These are phyloP conservation scores for Meiosimyza decipiens DNA, from an alignment of 2,888 invertebrate species.

Conservation along the genomic window DNA sequence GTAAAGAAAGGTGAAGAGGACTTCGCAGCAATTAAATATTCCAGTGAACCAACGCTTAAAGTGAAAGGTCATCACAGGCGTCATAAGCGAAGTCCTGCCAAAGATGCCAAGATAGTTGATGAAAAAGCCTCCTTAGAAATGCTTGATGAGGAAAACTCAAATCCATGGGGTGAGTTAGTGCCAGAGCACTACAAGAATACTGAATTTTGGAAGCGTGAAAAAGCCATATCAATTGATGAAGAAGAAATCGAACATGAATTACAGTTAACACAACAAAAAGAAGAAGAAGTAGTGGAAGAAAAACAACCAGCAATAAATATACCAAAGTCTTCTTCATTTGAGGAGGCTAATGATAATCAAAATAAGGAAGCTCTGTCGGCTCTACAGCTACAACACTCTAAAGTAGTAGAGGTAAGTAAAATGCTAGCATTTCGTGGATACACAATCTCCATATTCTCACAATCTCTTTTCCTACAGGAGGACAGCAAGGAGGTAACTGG, in stretches of 20 bases:
- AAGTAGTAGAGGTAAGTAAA: constrained; percentile 54
- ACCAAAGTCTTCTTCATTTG: constrained; percentile 63
- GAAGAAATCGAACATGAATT: constrained; percentile 56
- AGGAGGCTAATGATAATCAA: constrained; percentile 63
- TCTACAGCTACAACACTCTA: constrained; percentile 54
- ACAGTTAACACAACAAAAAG: constrained; percentile 43
- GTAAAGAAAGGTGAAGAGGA: constrained; percentile 52
- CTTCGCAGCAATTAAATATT: constrained; percentile 62
- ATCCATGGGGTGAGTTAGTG: constrained; percentile 65
- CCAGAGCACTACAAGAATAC: constrained; percentile 63
- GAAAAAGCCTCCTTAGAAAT: constrained; percentile 56
- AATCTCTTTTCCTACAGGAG: constrained; percentile 36
- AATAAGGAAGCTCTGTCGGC: constrained; percentile 58
- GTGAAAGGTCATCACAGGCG: constrained; percentile 58
- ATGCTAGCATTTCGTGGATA: background rate
- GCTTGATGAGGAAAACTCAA: constrained; percentile 60
- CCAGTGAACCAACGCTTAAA: constrained; percentile 59
- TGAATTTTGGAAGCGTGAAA: constrained; percentile 64
- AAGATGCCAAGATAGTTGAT: constrained; percentile 50
- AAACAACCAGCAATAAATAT: constrained; percentile 49
- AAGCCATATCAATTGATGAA: constrained; percentile 63
- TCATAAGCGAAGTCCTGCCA: constrained; percentile 63
- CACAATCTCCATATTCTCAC: no score
- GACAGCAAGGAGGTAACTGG: constrained; percentile 39
- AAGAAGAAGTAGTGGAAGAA: constrained; percentile 34